Evolutionary conservation across 2,888 invertebrate genomes (phyloP).

Genomic region (Monoplex corrugatus): DNA sequence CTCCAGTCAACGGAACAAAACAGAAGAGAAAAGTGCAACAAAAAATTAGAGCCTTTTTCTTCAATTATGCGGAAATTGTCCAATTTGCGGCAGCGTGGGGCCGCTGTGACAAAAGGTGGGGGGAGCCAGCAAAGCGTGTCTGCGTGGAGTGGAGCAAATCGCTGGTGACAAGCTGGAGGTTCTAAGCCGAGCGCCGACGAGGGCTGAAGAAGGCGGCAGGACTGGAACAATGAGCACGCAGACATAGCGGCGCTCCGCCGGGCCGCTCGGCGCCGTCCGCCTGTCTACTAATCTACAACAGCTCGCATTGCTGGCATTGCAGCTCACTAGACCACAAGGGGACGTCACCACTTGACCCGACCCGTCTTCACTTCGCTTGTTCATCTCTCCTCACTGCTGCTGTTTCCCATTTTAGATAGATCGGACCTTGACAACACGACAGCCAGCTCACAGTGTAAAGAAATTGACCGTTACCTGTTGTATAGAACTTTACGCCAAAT

Average conservation of each 20-base stretch:
- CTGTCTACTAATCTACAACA: slow-evolving; percentile 28
- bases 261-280: slow-evolving; percentile 38
- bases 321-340: slow-evolving; percentile 29
- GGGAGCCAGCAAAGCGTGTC: slow-evolving; percentile 22
- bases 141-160: slow-evolving; percentile 31
- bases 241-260: slow-evolving; percentile 40
- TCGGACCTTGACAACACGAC: too few species aligned
- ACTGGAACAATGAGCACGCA: slow-evolving; percentile 39
- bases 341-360: not conserved
- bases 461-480: too few species aligned
- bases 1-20: not conserved
- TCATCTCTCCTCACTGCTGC: too few species aligned
- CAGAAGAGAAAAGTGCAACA: slow-evolving; percentile 46
- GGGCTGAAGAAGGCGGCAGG: slow-evolving; percentile 15
- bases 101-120: slow-evolving; percentile 20
- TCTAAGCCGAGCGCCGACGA: slow-evolving; percentile 29
- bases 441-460: too few species aligned
- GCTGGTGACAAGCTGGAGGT: slow-evolving; percentile 39
- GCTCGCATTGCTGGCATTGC: slow-evolving; percentile 6
- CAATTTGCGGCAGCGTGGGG: slow-evolving; percentile 40
- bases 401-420: too few species aligned
- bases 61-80: slow-evolving; percentile 47
- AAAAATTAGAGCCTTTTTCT: slow-evolving; percentile 33
- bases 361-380: not conserved
- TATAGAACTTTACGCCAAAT: too few species aligned